phyloP scores from a whole-genome alignment of 1,140 invertebrate genomes.

The Euschistus heros region DNA sequence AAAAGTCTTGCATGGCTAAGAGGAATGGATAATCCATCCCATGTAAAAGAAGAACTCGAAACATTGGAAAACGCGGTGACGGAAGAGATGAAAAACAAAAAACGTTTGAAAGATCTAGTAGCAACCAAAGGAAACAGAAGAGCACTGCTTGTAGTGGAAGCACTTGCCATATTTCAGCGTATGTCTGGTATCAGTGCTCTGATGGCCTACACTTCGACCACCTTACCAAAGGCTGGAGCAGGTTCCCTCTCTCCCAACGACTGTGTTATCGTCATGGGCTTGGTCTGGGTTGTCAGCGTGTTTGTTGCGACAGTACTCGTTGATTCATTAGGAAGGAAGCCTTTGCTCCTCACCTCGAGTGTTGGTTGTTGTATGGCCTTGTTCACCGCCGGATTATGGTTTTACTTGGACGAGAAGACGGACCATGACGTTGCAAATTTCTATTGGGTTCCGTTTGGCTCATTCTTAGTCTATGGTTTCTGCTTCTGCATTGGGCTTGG shows the following conservation, averaged over 20 bases:
- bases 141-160: conserved; percentile 50
- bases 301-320: conserved; percentile 51
- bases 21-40: conserved; percentile 37
- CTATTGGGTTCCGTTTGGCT: conserved; percentile 49
- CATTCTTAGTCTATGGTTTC: conserved; percentile 57
- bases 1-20: conserved; percentile 40
- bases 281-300: conserved; percentile 52
- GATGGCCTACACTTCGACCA: conserved; percentile 61
- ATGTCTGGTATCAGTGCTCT: conserved; percentile 64
- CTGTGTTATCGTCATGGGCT: conserved; percentile 52
- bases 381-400: conserved; percentile 40
- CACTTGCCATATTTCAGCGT: conserved; percentile 61
- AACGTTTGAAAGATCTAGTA: conserved; percentile 41
- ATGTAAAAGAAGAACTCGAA: conserved; percentile 37
- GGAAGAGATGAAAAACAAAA: conserved; percentile 30
- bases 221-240: conserved; percentile 45
- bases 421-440: conserved; percentile 38
- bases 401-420: conserved; percentile 47
- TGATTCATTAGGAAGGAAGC: conserved; percentile 57
- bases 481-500: conserved; percentile 57
- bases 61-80: conserved; percentile 26
- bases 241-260: conserved; percentile 39
- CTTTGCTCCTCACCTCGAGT: conserved; percentile 51
- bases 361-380: conserved; percentile 39
- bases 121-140: conserved; percentile 46